Evolutionary conservation across 37 sponge, comb jelly and placozoan genomes (phyloP).

Genomic region (Ephydatia muelleri): DNA sequence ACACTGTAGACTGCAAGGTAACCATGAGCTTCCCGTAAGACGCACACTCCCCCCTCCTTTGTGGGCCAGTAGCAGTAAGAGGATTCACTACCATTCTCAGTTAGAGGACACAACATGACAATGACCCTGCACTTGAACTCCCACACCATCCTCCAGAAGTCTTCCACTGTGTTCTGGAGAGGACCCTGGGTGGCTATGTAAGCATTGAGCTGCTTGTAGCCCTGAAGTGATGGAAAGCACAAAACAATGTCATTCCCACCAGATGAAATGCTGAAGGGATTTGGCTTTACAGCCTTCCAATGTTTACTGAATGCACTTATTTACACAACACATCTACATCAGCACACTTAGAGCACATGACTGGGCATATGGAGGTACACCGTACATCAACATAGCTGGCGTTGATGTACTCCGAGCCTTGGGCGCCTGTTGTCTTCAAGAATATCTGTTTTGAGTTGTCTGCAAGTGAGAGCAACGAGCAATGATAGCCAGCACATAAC

Average conservation of each 20-base stretch:
- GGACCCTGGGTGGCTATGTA: constrained; percentile 74
- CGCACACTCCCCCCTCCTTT: constrained; percentile 13
- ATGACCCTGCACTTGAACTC: constrained; percentile 47
- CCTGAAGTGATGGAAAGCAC: constrained; percentile 30
- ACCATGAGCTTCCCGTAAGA: constrained; percentile 36
- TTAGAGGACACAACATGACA: constrained; percentile 56
- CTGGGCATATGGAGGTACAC: no score
- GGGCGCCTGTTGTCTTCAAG: constrained; percentile 53
- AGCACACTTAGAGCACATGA: no score
- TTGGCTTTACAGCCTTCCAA: not conserved
- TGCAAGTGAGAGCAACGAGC: not conserved
- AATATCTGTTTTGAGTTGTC: constrained; percentile 46
- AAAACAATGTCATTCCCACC: not conserved
- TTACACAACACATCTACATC: no score
- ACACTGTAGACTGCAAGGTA: constrained; percentile 51
- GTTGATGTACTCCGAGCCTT: constrained; percentile 73
- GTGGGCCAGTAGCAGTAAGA: constrained; percentile 52
- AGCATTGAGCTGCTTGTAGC: constrained; percentile 64
- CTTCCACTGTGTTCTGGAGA: constrained; percentile 39
- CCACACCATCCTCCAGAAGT: constrained; percentile 81
- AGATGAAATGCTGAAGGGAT: not conserved
- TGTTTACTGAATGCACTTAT: no score
- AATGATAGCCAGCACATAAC: not conserved
- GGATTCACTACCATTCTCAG: constrained; percentile 38
- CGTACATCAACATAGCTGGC: constrained; percentile 77